Conservation (phyloP, 2,113 vertebrate species). For the Ailuropoda melanoleuca region DNA sequence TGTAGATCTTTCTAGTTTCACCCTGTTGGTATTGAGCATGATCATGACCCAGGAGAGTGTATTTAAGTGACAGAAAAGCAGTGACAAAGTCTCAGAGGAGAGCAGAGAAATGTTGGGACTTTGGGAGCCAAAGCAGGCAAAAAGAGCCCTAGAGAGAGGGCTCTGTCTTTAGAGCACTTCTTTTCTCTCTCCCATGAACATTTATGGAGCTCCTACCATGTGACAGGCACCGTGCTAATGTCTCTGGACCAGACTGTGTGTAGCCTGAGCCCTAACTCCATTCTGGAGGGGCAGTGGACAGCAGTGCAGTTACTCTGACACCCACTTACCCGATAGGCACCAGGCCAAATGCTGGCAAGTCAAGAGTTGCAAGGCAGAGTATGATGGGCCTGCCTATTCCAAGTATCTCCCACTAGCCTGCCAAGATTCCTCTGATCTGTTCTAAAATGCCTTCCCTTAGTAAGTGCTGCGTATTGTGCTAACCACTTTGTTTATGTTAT, state of each 20-base stretch:
- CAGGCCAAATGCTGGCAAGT: not conserved
- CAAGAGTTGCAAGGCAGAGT: not conserved
- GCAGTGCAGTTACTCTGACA: not conserved
- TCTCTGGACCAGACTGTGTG: not conserved
- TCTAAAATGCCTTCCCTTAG: not conserved
- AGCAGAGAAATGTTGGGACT: not conserved
- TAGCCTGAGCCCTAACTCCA: not conserved
- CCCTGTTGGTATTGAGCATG: not conserved
- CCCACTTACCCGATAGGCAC: not conserved
- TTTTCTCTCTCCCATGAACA: not conserved
- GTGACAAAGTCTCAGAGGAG: not conserved
- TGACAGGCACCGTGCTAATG: not conserved
- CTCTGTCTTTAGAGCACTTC: not conserved
- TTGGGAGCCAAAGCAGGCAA: not conserved
- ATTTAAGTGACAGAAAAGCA: not conserved
- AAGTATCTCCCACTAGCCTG: not conserved
- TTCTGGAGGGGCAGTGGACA: not conserved
- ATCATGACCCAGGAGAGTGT: not conserved
- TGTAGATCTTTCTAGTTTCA: not conserved
- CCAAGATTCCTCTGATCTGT: not conserved
- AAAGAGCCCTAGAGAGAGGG: not conserved
- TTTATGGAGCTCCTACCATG: not conserved
- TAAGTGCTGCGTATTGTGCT: not conserved
- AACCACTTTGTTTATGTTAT: not conserved
- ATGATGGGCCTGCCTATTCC: fast-evolving